These are phyloP conservation scores for Drosophila cracens DNA, from an alignment of 2,888 invertebrate species.

Conservation along the genomic window DNA sequence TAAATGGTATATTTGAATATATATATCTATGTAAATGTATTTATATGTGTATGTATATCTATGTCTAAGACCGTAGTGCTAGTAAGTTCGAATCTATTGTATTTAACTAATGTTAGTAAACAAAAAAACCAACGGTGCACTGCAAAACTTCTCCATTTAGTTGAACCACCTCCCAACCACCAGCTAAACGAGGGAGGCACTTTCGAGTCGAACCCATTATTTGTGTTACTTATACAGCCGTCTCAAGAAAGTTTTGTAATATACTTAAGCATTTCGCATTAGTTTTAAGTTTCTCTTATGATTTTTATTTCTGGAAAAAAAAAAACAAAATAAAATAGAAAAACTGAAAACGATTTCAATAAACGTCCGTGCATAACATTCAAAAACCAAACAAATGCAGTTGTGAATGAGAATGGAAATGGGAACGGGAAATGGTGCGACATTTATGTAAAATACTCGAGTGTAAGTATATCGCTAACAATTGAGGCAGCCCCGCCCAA, in stretches of 20 bases:
- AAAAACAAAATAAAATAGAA: conserved; percentile 16
- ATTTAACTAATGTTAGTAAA: conserved; percentile 70
- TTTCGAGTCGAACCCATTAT: conserved; percentile 9
- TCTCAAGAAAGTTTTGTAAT: conserved; percentile 55
- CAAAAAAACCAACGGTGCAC: conserved; percentile 56
- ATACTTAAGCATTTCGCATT: conserved; percentile 71
- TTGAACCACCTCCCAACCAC: background rate
- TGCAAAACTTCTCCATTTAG: conserved; percentile 32
- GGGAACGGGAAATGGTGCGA: conserved; percentile 4
- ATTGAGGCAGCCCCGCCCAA: conserved; percentile 69
- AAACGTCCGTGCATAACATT: conserved; percentile 78
- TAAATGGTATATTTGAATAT: conserved; percentile 31
- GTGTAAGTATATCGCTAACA: conserved; percentile 56
- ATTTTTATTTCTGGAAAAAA: conserved; percentile 43
- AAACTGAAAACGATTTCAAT: conserved; percentile 67
- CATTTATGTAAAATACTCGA: conserved; percentile 48
- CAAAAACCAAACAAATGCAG: conserved; percentile 62
- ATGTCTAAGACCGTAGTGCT: conserved; percentile 70
- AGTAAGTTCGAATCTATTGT: conserved; percentile 63
- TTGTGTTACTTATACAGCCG: conserved; percentile 30
- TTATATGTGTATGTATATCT: conserved; percentile 61
- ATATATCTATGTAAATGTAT: conserved; percentile 64
- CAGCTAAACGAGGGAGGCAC: background rate
- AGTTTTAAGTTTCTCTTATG: conserved; percentile 65
- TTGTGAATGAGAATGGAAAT: conserved; percentile 35